Base-by-base conservation (phyloP, 2,888 invertebrate species). In the Lomographa bimaculata region DNA sequence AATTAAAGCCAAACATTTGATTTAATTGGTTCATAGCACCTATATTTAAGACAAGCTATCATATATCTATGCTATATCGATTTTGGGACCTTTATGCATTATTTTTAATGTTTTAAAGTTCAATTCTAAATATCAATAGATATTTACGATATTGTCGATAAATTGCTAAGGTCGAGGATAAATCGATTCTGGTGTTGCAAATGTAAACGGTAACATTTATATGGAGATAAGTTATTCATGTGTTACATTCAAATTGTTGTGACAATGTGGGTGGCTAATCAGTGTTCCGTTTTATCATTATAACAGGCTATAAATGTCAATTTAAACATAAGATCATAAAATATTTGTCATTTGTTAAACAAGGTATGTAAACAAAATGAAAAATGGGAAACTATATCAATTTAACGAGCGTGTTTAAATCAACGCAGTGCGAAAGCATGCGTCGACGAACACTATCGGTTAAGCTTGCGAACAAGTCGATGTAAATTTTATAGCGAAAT, bases 361-460 rank as follows among this genome's bases (percentile, higher is more conserved):
- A n/a, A n/a, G n/a, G n/a, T n/a, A n/a, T 14, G 14, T 14, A 19
- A 25, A 14, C 7, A 19, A 18, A 8, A 14, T 29, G 24, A 34
- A 6, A 50, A 40, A 37, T 37, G 8, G 34, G 42, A 25, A 33
- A 23, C 25, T 36, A 38, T 28, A 36, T 37, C 37, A 11, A 34
- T 46, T 37, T 45, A 49, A 44, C 41, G 38, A 40, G 30, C 26
- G 33, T 25, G 34, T 46, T 52, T 52, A 52, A 52, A 50, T 52
- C 45, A 48, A 25, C 45, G 28, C 11, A 16, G 26, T 14, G 19
- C 10, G 24, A 27, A 8, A 43, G n/a, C 36, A 43, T 28, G 51
- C 40, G 47, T 36, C 36, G 21, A 25, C 30, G 35, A 29, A 37
- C 50, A 33, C 17, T 23, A 35, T 39, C 39, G 35, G 27, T 35